Base-by-base conservation (phyloP, 2,797 vertebrate species). In the Perdix hodgsoniae region DNA sequence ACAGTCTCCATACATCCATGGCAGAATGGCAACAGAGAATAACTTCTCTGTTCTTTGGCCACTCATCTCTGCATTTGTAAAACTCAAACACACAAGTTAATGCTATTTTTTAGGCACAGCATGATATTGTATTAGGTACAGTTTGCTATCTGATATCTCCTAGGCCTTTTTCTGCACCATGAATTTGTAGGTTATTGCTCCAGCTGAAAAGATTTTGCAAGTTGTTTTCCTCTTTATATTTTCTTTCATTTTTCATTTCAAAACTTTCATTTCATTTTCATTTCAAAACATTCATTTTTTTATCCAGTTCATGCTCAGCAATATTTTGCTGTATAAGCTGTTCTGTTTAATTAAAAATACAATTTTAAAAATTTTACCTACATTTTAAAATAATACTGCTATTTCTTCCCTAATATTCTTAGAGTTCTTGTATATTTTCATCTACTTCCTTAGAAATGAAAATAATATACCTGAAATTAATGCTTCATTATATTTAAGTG, bases 1-100 rank as follows among this genome's bases (percentile, higher is more conserved):
- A 35, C 39, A 60, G 9, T 50, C 76, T 85, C 44, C 21, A 9
- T 14, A 7, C 0, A 1, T 8, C 21, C 5, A 1, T 49, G 40
- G 19, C 52, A 49, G 21, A 85, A 35, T 0, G 2, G 39, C 17
- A 66, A 1, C 9, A 66, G 45, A 71, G 11, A 7, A 50, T 5
- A 27, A 27, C 3, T 2, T 15, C 37, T 26, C 29, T 78, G 1
- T 15, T 70, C 70, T 52, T 59, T 37, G 67, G 33, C 24, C 42
- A 63, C 35, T 56, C 40, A 61, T 39, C 23, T 88, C 19, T 37
- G 44, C 3, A 29, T 80, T 74, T 75, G 35, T 60, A 93, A 74
- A 77, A 63, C 12, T 39, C 22, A 77, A 85, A 63, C 7, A 6
- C 6, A 2, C 12, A 37, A 78, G 13, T 5, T 21, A 33, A 8